These are phyloP conservation scores for Microctonus aethiopoides DNA, from an alignment of 2,888 invertebrate genomes.

Conservation along the genomic window DNA sequence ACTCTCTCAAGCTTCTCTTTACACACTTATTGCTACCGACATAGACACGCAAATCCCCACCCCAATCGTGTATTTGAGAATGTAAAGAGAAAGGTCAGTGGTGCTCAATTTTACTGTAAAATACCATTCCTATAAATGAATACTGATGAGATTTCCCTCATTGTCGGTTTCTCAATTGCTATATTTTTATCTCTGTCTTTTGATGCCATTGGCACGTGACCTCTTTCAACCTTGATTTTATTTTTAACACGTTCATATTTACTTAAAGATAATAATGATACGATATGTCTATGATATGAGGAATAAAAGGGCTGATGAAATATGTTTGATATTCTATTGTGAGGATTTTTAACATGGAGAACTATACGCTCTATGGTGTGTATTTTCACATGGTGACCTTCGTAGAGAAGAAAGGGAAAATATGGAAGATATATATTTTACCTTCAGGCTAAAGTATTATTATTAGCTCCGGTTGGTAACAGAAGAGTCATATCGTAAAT, in stretches of 20 bases:
- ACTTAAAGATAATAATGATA: neutral
- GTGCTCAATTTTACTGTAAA: conserved; percentile 53
- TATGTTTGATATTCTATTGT: neutral
- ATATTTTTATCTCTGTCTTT: neutral
- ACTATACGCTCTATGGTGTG: no score
- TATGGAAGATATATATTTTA: conserved; percentile 6
- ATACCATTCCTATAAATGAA: conserved; percentile 18
- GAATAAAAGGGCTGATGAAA: neutral
- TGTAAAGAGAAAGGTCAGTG: conserved; percentile 62
- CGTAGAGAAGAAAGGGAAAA: neutral
- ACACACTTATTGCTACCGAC: conserved; percentile 10
- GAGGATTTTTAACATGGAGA: neutral
- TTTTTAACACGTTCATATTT: neutral
- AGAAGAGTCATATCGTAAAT: neutral
- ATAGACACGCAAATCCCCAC: conserved; percentile 45
- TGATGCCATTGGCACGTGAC: neutral
- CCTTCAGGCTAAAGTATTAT: neutral
- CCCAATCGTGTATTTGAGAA: conserved; percentile 35
- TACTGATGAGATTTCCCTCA: neutral
- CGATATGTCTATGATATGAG: no score
- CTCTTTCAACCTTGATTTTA: conserved; percentile 3
- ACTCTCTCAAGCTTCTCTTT: neutral
- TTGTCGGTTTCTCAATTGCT: neutral
- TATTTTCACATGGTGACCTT: neutral
- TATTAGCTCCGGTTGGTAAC: neutral